Conservation (phyloP, 1,140 invertebrate species). For the Meloidogyne floridensis region DNA sequence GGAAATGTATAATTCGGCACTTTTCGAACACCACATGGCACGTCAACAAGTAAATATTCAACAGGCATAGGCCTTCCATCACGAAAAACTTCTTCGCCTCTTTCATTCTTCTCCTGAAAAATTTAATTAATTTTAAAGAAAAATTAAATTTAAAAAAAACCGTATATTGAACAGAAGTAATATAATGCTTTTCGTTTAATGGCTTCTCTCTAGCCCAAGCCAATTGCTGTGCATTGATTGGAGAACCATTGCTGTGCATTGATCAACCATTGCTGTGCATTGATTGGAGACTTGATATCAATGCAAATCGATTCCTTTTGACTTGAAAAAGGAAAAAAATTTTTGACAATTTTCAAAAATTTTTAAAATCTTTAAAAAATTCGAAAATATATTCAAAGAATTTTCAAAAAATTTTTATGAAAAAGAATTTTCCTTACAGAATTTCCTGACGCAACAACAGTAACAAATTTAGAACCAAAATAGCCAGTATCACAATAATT, state of each 20-base stretch:
- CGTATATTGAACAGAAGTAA: conserved; percentile 98
- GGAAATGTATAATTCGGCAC: conserved; percentile 44
- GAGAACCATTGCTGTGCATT: conserved; percentile 96
- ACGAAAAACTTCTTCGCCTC: conserved; percentile 92
- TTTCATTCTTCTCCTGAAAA: conserved; percentile 87
- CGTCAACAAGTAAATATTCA: conserved; percentile 92
- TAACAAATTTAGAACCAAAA: conserved; percentile 98
- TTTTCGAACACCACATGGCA: conserved; percentile 87
- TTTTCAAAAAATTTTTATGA: no score
- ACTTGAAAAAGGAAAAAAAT: conserved; percentile 31
- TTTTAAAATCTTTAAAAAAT: no score
- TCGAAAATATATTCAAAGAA: no score
- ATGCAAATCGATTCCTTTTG: conserved; percentile 91
- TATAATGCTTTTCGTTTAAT: conserved; percentile 83
- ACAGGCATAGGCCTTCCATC: conserved; percentile 90
- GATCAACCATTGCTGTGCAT: conserved; percentile 69
- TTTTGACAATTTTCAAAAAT: no score
- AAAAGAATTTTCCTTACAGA: not conserved
- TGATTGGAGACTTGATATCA: conserved; percentile 90
- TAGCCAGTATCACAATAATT: conserved; percentile 82
- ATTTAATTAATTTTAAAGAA: not conserved
- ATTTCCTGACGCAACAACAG: conserved; percentile 91
- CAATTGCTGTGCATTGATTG: conserved; percentile 94
- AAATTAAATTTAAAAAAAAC: conserved; percentile 68
- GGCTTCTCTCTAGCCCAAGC: conserved; percentile 88